Evolutionary conservation across 2,888 invertebrate species (phyloP).

Genomic region (Lepetodrilus schrolli): DNA sequence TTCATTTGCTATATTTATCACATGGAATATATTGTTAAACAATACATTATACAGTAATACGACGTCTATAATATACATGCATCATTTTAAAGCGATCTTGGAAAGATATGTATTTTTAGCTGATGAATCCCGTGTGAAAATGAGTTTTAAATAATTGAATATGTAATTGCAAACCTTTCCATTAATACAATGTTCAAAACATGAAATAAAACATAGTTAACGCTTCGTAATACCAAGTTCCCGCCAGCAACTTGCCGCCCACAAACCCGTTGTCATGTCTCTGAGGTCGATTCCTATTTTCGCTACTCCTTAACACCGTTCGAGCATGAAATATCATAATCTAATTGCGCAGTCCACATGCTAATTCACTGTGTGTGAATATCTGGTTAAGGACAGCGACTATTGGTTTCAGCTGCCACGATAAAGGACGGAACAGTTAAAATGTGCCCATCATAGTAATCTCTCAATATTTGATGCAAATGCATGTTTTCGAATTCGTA

Average conservation of each 20-base stretch:
- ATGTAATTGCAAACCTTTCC: neutral
- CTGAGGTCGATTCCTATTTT: conserved; percentile 11
- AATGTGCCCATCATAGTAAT: neutral
- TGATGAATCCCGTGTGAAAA: no score
- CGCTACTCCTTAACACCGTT: conserved; percentile 9
- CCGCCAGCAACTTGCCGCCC: no score
- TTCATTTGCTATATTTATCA: no score
- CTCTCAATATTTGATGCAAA: neutral
- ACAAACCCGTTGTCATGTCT: neutral
- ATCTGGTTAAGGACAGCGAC: conserved; percentile 12
- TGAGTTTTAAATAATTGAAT: neutral
- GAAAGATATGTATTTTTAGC: neutral
- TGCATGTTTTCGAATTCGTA: neutral
- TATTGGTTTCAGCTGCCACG: neutral
- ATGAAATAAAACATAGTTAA: neutral
- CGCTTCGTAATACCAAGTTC: neutral
- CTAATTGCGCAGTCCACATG: conserved; percentile 14
- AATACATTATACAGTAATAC: no score
- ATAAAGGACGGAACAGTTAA: neutral
- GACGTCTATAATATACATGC: no score
- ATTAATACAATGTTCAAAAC: neutral
- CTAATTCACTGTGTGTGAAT: conserved; percentile 6
- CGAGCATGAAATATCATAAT: conserved; percentile 10
- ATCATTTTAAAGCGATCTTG: no score
- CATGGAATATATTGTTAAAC: no score